Conservation (phyloP, 1,140 invertebrate genomes). For the Papilio polyxenes region DNA sequence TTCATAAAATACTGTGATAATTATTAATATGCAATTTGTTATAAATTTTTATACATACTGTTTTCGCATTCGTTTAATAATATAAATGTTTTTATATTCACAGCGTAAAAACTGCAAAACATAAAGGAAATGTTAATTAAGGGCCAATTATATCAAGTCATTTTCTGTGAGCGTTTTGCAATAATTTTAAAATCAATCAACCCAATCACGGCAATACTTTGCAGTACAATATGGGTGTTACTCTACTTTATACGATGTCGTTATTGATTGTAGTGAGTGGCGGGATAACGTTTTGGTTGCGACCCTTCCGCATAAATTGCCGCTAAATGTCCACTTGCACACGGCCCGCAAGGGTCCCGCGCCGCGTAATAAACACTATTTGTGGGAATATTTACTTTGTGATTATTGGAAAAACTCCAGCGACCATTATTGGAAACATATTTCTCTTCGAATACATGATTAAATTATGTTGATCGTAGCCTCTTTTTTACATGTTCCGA, state of each 20-base stretch:
- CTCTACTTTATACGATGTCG: background rate
- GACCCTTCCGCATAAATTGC: conserved; percentile 37
- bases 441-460: background rate
- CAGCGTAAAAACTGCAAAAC: background rate
- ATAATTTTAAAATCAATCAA: conserved; percentile 19
- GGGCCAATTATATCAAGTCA: background rate
- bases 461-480: background rate
- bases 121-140: background rate
- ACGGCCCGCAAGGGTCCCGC: conserved; percentile 30
- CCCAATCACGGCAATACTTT: background rate
- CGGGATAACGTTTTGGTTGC: conserved; percentile 25
- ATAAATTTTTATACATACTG: no score
- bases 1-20: no score
- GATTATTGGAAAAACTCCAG: conserved; percentile 29
- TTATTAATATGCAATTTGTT: no score
- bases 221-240: background rate
- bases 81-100: conserved; percentile 19
- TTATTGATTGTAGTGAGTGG: conserved; percentile 33
- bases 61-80: conserved; percentile 40
- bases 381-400: conserved; percentile 32
- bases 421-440: background rate
- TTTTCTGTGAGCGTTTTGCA: background rate
- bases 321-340: conserved; percentile 39
- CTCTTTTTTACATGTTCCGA: background rate
- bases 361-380: conserved; percentile 36